Evolutionary conservation across 2,113 vertebrate species (phyloP).

Genomic region (Ciconia boyciana): DNA sequence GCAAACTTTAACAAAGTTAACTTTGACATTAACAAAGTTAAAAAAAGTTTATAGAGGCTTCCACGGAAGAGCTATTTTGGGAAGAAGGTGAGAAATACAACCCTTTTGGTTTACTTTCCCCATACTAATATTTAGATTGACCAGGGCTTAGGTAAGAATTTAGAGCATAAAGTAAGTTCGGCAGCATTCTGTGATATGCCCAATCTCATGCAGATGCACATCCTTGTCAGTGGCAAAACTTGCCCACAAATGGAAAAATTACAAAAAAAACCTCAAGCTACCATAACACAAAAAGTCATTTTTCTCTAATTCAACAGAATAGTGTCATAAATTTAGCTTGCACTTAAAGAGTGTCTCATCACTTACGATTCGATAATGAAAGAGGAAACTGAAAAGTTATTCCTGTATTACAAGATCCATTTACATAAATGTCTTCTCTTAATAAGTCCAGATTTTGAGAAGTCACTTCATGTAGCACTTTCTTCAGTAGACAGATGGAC

Average conservation of each 20-base stretch:
- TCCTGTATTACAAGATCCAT: not conserved
- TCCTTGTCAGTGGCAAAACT: not conserved
- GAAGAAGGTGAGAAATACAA: not conserved
- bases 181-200: not conserved
- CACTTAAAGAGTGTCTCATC: not conserved
- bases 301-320: not conserved
- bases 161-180: not conserved
- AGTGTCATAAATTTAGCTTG: not conserved
- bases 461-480: not conserved
- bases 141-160: not conserved
- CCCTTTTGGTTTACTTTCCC: not conserved
- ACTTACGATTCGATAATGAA: not conserved
- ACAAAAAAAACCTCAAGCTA: not conserved
- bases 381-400: not conserved
- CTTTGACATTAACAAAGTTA: not conserved
- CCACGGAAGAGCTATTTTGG: not conserved
- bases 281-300: not conserved
- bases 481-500: not conserved
- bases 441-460: conserved; percentile 53
- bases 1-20: not conserved
- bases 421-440: not conserved
- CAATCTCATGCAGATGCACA: not conserved
- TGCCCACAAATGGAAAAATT: not conserved
- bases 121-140: not conserved
- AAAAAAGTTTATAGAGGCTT: not conserved